These are phyloP conservation scores for Poeciliopsis retropinna DNA, from an alignment of 2,113 vertebrate genomes.

Conservation along the genomic window DNA sequence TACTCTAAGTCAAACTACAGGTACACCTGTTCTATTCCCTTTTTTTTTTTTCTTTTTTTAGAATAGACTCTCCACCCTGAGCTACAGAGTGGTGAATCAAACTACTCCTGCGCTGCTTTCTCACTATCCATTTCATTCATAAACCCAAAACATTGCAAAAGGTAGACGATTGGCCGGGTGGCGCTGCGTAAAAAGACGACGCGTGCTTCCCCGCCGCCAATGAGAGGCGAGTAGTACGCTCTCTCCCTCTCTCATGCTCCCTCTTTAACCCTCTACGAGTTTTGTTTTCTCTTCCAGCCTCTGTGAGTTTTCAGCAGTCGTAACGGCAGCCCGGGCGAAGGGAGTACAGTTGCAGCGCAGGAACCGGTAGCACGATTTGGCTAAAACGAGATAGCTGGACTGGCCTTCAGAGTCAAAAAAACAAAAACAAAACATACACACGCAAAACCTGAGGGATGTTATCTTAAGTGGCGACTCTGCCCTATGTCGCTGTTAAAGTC, in stretches of 20 bases:
- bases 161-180: constrained; percentile 56
- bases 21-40: constrained; percentile 12
- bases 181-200: constrained; percentile 60
- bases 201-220: constrained; percentile 48
- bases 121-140: constrained; percentile 73
- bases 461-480: constrained; percentile 44
- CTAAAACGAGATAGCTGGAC: constrained; percentile 2
- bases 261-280: constrained; percentile 65
- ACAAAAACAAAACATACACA: not conserved
- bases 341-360: constrained; percentile 10
- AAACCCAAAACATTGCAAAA: constrained; percentile 70
- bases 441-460: not conserved
- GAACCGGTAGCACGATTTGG: constrained; percentile 17
- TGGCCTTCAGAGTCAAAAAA: not conserved
- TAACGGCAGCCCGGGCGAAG: constrained; percentile 48
- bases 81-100: constrained; percentile 59
- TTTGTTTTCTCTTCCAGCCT: constrained; percentile 45
- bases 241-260: constrained; percentile 49
- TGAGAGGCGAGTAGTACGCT: constrained; percentile 56
- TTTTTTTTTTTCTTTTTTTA: not conserved
- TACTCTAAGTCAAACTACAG: constrained; percentile 12
- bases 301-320: constrained; percentile 48
- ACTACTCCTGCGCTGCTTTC: constrained; percentile 57
- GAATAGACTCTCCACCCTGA: constrained; percentile 12
- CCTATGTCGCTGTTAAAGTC: constrained; percentile 30